Base-by-base conservation (phyloP, 2,888 invertebrate species). In the Eupeodes latifasciatus region DNA sequence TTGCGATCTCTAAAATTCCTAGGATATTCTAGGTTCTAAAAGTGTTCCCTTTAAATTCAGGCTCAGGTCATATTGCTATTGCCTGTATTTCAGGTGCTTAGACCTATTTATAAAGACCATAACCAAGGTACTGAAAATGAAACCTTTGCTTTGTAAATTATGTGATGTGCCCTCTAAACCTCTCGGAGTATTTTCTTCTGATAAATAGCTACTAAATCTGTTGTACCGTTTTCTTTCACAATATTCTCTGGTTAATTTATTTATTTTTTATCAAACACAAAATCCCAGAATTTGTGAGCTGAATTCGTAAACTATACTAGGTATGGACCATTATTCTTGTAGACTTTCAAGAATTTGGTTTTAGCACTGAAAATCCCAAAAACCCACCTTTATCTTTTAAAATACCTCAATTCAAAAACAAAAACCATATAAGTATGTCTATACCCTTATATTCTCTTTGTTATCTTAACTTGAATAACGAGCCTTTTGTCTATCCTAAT, bases 401-500 rank as follows among this genome's bases (percentile, higher is more conserved):
- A 67, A 64, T 19, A 67, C 66, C 40, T 40, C 69, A 12, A 53
- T 36, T 40, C 27, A 3, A 3, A 27, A 3, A 27, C 27, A 27
- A 27, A 3, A 27, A 27, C 27, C 27, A 0, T 44, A 2, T 10
- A 44, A n/a, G 4, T 36, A 3, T n/a, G 36, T 7, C 16, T 11
- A 4, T 14, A 69, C 51, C 51, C 16, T 53, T 53, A 12, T 19
- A 19, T 44, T 14, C 47, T 80, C 36, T 62, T 12, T 14, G 49
- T 81, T 81, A 84, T 81, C 84, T 84, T 36, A 40, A 61, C 64
- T 81, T 81, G 72, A 85, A 85, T 81, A 71, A 88, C 71, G 81
- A 81, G 71, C 74, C 81, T 66, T 88, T 85, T 88, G 88, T 88
- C 64, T 64, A 74, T 59, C 55, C 75, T 81, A 85, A 88, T 88